Conservation (phyloP, 1,140 invertebrate genomes). For the Bombus vancouverensis region DNA sequence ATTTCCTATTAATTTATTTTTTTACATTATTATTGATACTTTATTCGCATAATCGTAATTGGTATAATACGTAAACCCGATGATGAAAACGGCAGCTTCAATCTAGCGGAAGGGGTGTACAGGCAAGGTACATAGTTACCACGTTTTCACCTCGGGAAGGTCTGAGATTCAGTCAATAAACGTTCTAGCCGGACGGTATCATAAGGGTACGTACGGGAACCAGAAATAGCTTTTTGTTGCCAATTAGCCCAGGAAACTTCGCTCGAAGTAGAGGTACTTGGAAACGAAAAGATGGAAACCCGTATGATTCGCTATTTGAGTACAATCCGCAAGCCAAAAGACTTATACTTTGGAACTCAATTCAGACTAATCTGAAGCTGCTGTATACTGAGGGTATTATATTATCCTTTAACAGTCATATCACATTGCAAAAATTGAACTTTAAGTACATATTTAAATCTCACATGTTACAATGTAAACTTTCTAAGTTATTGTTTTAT, state of each 20-base stretch:
- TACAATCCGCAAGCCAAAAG: slow-evolving; percentile 79
- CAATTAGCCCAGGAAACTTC: slow-evolving; percentile 73
- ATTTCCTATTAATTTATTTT: background rate
- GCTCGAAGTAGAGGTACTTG: slow-evolving; percentile 73
- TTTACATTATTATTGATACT: slow-evolving; percentile 19
- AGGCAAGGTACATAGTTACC: slow-evolving; percentile 73
- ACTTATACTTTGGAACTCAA: slow-evolving; percentile 76
- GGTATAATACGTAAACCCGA: slow-evolving; percentile 67
- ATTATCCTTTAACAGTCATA: background rate
- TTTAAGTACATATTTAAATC: background rate
- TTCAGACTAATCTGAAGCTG: slow-evolving; percentile 82
- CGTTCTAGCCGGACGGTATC: slow-evolving; percentile 79
- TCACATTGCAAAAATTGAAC: background rate
- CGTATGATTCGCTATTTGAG: slow-evolving; percentile 79
- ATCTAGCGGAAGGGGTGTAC: slow-evolving; percentile 81
- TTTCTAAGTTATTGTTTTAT: background rate
- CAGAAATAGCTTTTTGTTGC: slow-evolving; percentile 79
- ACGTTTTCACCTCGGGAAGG: slow-evolving; percentile 79
- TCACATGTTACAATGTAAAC: background rate
- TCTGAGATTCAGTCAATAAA: slow-evolving; percentile 80
- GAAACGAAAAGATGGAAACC: slow-evolving; percentile 77
- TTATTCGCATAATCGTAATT: slow-evolving; percentile 1
- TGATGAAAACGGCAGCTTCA: slow-evolving; percentile 81
- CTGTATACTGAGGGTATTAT: slow-evolving; percentile 75
- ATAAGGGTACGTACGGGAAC: slow-evolving; percentile 78